phyloP scores from a whole-genome alignment of 2,113 vertebrate genomes.

The Caranx ignobilis region DNA sequence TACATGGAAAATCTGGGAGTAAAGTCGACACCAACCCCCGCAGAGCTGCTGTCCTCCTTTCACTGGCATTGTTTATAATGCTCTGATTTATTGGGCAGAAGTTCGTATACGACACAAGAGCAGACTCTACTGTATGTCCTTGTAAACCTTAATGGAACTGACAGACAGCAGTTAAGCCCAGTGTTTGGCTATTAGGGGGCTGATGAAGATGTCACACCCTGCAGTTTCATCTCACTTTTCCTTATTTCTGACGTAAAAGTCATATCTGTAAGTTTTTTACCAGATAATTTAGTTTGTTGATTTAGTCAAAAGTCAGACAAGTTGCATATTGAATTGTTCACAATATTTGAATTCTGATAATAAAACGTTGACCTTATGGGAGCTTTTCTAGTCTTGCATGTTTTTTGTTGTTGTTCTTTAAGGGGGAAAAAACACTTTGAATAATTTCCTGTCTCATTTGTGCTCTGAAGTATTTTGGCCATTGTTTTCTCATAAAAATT shows the following conservation, averaged over 20 bases:
- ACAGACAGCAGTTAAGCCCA: conserved; percentile 1
- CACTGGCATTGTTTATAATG: conserved; percentile 4
- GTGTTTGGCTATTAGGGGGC: background rate
- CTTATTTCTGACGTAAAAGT: conserved; percentile 23
- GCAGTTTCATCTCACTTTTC: conserved; percentile 1
- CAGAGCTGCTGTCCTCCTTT: conserved; percentile 28
- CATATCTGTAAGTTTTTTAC: background rate
- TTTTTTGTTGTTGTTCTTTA: conserved; percentile 12
- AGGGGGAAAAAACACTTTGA: background rate
- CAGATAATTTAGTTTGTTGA: conserved; percentile 2
- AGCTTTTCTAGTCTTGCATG: background rate
- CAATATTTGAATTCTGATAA: conserved; percentile 52
- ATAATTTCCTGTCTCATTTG: background rate
- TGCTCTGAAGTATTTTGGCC: too few species aligned
- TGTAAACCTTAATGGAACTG: background rate
- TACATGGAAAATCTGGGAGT: conserved; percentile 25
- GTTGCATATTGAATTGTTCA: conserved; percentile 9
- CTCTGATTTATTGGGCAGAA: conserved; percentile 33
- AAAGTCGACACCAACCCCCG: background rate
- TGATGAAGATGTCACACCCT: background rate
- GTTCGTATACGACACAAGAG: conserved; percentile 22
- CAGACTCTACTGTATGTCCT: conserved; percentile 5
- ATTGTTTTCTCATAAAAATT: too few species aligned
- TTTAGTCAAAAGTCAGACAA: background rate
- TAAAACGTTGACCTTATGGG: conserved; percentile 53